phyloP scores from a whole-genome alignment of 1,140 invertebrate genomes.

The Aricia agestis region DNA sequence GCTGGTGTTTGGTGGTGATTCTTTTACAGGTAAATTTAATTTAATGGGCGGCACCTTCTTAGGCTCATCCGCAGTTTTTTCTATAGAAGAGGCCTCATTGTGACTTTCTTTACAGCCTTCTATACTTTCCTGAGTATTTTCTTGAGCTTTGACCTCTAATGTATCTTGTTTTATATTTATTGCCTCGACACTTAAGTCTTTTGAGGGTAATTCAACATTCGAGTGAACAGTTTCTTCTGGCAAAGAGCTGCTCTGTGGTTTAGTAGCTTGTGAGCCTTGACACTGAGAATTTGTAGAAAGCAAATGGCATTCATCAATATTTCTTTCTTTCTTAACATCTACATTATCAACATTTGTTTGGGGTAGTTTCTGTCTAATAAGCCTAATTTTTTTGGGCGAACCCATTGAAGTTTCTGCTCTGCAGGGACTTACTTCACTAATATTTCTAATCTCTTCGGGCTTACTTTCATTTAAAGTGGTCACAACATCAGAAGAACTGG shows the following conservation, averaged over 20 bases:
- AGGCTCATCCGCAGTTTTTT: slow-evolving; percentile 17
- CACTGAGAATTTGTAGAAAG: slow-evolving; percentile 45
- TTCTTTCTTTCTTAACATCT: slow-evolving; percentile 27
- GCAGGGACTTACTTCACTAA: slow-evolving; percentile 68
- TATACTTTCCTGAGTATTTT: slow-evolving; percentile 16
- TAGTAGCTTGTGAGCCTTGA: slow-evolving; percentile 15
- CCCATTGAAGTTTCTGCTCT: slow-evolving; percentile 66
- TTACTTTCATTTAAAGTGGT: slow-evolving; percentile 54
- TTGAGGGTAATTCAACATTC: neutral
- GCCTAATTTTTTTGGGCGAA: slow-evolving; percentile 68
- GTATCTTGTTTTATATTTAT: neutral
- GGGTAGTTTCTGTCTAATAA: slow-evolving; percentile 62
- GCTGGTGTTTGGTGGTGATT: slow-evolving; percentile 26
- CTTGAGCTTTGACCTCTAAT: neutral
- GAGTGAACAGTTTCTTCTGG: neutral
- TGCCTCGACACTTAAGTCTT: slow-evolving; percentile 8
- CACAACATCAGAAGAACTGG: slow-evolving; percentile 68
- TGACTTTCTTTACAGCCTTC: neutral
- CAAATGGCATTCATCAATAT: slow-evolving; percentile 54
- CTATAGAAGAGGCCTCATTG: neutral
- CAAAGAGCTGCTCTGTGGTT: slow-evolving; percentile 1
- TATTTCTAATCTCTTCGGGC: slow-evolving; percentile 62
- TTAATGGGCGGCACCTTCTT: slow-evolving; percentile 28
- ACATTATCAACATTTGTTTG: slow-evolving; percentile 36
- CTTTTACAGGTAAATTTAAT: slow-evolving; percentile 27